phyloP scores from a whole-genome alignment of 2,113 vertebrate genomes.

The Bubo scandiacus region DNA sequence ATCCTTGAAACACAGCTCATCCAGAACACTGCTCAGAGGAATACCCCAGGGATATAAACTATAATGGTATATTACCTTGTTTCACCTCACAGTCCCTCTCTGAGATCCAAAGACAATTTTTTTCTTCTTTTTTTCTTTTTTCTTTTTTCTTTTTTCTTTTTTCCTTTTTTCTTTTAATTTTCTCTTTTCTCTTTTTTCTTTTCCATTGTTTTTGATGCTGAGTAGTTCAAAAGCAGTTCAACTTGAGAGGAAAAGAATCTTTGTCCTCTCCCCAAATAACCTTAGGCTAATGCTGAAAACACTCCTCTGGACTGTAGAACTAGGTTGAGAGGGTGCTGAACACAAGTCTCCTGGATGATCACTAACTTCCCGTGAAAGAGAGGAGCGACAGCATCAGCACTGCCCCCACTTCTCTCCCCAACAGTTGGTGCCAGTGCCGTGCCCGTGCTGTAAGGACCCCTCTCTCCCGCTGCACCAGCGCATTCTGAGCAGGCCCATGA shows the following conservation, averaged over 20 bases:
- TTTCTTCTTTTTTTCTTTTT: too few relatives aligned
- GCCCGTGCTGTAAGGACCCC: not conserved
- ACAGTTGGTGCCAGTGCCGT: accelerated
- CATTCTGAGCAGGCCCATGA: accelerated
- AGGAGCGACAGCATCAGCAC: not conserved
- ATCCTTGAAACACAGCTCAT: not conserved
- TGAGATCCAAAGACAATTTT: not conserved
- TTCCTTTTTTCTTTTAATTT: too few relatives aligned
- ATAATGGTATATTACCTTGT: not conserved
- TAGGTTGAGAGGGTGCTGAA: not conserved
- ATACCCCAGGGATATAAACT: not conserved
- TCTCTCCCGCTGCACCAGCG: accelerated
- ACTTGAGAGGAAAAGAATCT: not conserved
- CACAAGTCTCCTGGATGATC: not conserved
- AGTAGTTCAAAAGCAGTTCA: not conserved
- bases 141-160: too few relatives aligned
- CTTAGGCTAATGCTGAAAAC: not conserved
- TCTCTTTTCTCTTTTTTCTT: not conserved
- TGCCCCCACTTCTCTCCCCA: not conserved
- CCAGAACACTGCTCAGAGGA: not conserved
- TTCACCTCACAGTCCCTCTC: not conserved
- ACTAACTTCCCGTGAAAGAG: not conserved
- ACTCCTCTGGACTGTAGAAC: not conserved
- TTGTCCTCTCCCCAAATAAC: not conserved
- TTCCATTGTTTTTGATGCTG: not conserved